Percentiles rank a stretch among this genome's conserved stretches.
These are phyloP conservation scores for Centroberyx gerrardi DNA, from an alignment of 2,797 vertebrate species.

Conservation along the genomic window DNA sequence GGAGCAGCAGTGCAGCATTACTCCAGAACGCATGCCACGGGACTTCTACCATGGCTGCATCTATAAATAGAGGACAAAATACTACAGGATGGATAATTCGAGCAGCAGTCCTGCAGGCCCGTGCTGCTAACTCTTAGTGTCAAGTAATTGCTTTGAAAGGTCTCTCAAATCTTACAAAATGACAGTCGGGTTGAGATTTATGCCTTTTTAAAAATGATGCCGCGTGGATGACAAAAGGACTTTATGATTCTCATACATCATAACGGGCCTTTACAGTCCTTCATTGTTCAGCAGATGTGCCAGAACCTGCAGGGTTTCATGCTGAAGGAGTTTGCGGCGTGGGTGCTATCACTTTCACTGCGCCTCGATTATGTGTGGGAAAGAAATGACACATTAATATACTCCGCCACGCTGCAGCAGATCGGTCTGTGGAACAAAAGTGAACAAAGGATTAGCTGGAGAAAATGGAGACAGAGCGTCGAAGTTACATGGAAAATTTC, in stretches of 20 bases:
- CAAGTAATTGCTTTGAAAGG: constrained; percentile 27
- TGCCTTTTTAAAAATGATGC: constrained; percentile 38
- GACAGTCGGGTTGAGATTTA: constrained; percentile 56
- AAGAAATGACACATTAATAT: constrained; percentile 55
- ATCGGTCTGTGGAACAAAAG: constrained; percentile 55
- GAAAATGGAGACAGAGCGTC: constrained; percentile 28
- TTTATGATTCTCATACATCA: constrained; percentile 59
- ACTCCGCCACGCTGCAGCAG: constrained; percentile 43
- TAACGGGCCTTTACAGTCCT: constrained; percentile 35
- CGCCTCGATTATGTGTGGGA: constrained; percentile 50
- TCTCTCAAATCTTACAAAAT: constrained; percentile 36
- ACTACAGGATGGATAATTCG: neutral
- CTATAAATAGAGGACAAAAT: neutral
- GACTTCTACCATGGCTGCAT: neutral
- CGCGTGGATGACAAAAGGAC: constrained; percentile 61
- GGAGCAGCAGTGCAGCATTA: too few species aligned
- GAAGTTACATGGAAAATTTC: constrained; percentile 46
- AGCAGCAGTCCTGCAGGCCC: constrained; percentile 16
- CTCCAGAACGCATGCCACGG: too few species aligned
- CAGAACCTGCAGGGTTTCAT: constrained; percentile 65
- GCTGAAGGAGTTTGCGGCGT: constrained; percentile 33
- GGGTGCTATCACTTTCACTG: constrained; percentile 61
- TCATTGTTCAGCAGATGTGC: constrained; percentile 68
- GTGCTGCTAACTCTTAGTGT: neutral
- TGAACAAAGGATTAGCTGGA: constrained; percentile 50